Conservation (phyloP, 1,140 invertebrate species). For the Drosophila pseudoobscura region DNA sequence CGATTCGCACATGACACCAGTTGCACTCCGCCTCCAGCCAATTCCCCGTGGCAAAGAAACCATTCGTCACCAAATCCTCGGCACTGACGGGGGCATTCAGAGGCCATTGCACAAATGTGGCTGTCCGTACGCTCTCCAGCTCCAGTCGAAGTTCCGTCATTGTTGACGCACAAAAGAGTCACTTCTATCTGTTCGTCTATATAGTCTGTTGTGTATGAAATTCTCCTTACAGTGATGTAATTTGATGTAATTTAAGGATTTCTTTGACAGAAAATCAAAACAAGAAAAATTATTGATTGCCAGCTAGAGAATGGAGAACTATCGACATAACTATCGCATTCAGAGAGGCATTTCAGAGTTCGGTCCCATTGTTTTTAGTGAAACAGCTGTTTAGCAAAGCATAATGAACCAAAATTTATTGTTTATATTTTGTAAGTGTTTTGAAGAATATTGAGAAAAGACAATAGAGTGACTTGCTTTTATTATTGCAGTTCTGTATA, state of each 20-base stretch:
- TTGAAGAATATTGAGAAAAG: not conserved
- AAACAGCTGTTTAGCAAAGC: conserved; percentile 23
- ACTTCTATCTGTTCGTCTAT: no score
- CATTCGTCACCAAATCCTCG: conserved; percentile 89
- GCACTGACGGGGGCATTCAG: conserved; percentile 85
- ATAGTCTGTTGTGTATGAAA: no score
- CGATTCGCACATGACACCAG: conserved; percentile 88
- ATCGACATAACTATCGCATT: no score
- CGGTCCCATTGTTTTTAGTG: no score
- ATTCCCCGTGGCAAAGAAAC: conserved; percentile 91
- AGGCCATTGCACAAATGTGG: conserved; percentile 90
- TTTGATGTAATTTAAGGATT: no score
- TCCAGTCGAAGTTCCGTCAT: conserved; percentile 65
- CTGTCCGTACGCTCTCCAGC: conserved; percentile 87
- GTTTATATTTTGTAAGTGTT: conserved; percentile 29
- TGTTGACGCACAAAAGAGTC: not conserved
- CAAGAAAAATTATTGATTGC: no score
- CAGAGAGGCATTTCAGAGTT: no score
- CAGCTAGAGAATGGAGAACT: no score
- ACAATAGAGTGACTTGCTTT: not conserved
- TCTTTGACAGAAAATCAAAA: no score
- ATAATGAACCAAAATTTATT: conserved; percentile 26
- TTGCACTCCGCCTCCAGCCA: conserved; percentile 90
- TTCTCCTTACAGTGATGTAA: conserved; percentile 28
- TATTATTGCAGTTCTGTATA: conserved; percentile 12